phyloP scores from a whole-genome alignment of 2,797 vertebrate species.

The Prionace glauca region DNA sequence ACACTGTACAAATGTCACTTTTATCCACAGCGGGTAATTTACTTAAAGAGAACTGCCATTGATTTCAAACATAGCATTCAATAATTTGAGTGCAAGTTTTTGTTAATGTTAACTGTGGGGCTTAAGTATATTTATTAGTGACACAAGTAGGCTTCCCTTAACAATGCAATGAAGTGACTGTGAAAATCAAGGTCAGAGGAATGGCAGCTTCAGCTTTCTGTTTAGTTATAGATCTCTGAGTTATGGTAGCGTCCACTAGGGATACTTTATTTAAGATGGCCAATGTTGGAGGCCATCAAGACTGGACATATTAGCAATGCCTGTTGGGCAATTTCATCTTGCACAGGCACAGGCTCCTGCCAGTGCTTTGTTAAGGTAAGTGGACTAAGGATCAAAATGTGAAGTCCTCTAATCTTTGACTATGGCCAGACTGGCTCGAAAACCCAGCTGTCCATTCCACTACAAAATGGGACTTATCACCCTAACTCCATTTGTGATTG shows the following conservation, averaged over 20 bases:
- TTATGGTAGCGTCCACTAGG: background rate
- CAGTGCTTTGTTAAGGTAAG: background rate
- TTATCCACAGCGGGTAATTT: background rate
- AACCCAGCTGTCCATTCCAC: background rate
- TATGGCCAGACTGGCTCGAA: background rate
- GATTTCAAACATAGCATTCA: background rate
- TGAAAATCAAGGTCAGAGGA: no score
- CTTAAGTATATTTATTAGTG: no score
- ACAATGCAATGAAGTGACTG: no score
- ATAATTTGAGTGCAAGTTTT: no score
- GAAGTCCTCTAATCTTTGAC: background rate
- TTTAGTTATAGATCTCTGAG: background rate
- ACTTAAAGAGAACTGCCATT: background rate
- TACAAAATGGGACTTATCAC: background rate
- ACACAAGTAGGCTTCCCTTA: no score
- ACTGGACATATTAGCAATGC: background rate
- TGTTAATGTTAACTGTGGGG: no score
- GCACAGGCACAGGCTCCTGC: no score
- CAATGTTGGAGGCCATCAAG: background rate
- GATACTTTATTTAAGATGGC: background rate
- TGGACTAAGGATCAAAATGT: no score
- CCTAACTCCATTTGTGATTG: background rate
- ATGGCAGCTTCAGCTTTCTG: no score
- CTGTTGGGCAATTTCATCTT: background rate
- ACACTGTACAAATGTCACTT: background rate